Evolutionary conservation across 1,140 invertebrate species (phyloP).

Genomic region (Hermetia illucens): DNA sequence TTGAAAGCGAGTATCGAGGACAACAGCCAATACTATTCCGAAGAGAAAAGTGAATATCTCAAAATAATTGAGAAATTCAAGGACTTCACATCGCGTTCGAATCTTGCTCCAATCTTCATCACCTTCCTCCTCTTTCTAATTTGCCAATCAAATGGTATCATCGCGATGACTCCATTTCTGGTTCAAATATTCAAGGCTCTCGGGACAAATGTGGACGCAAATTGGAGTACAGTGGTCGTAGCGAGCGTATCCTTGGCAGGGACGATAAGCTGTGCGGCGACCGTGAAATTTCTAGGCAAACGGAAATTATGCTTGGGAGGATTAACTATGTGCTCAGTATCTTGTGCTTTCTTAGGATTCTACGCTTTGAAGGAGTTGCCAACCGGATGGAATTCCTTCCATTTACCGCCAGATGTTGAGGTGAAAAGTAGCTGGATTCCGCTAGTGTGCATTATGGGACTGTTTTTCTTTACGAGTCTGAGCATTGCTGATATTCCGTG

Average conservation of each 20-base stretch:
- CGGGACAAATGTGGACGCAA: slow-evolving; percentile 31
- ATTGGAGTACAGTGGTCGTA: slow-evolving; percentile 28
- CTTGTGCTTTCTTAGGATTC: neutral
- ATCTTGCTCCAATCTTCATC: slow-evolving; percentile 32
- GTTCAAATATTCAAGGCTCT: slow-evolving; percentile 35
- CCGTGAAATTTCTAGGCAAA: slow-evolving; percentile 23
- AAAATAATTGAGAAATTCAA: slow-evolving; percentile 11
- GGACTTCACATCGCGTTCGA: slow-evolving; percentile 33
- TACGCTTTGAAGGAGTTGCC: neutral
- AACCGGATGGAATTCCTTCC: neutral
- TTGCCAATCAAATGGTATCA: slow-evolving; percentile 3
- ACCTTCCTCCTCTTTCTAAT: slow-evolving; percentile 36
- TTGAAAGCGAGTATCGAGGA: slow-evolving; percentile 17
- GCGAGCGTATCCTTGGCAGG: neutral
- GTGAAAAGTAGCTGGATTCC: slow-evolving; percentile 6
- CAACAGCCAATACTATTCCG: slow-evolving; percentile 2
- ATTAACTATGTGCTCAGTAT: slow-evolving; percentile 24
- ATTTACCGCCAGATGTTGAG: neutral
- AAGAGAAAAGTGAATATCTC: neutral
- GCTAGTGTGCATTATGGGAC: slow-evolving; percentile 7
- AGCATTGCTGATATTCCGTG: slow-evolving; percentile 27
- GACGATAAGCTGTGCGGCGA: slow-evolving; percentile 8
- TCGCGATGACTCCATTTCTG: slow-evolving; percentile 29
- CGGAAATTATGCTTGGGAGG: slow-evolving; percentile 33
- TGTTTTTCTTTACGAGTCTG: slow-evolving; percentile 6